phyloP scores from a whole-genome alignment of 2,888 invertebrate species.

The Germaria angustata region DNA sequence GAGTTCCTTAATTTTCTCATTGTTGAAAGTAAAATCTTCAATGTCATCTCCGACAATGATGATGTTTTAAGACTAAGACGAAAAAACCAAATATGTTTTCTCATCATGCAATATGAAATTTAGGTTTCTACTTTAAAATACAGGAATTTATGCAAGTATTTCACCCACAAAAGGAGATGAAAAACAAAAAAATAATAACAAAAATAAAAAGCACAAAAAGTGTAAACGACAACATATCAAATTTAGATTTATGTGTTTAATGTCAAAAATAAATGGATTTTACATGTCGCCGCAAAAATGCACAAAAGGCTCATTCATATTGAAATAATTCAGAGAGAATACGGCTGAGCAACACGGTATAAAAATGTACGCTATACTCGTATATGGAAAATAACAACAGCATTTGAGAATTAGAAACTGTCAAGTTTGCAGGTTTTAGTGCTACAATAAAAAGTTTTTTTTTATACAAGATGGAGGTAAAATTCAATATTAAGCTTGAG shows the following conservation, averaged over 20 bases:
- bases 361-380: neutral
- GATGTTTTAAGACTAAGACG: neutral
- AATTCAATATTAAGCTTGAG: no score
- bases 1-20: neutral
- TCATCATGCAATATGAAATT: slow-evolving; percentile 18
- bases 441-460: no score
- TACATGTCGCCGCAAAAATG: slow-evolving; percentile 66
- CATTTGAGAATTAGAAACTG: no score
- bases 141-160: slow-evolving; percentile 13
- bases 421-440: no score
- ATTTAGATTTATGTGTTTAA: slow-evolving; percentile 70
- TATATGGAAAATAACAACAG: no score
- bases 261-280: slow-evolving; percentile 71
- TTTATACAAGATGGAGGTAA: no score
- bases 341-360: neutral
- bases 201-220: neutral
- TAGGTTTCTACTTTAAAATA: slow-evolving; percentile 36
- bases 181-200: neutral
- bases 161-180: slow-evolving; percentile 34
- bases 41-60: slow-evolving; percentile 48
- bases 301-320: slow-evolving; percentile 34
- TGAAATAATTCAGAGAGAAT: slow-evolving; percentile 11
- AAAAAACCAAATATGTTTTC: slow-evolving; percentile 25
- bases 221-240: slow-evolving; percentile 67
- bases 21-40: slow-evolving; percentile 49